Evolutionary conservation across 2,888 invertebrate species (phyloP).

Genomic region (Lysandra coridon): DNA sequence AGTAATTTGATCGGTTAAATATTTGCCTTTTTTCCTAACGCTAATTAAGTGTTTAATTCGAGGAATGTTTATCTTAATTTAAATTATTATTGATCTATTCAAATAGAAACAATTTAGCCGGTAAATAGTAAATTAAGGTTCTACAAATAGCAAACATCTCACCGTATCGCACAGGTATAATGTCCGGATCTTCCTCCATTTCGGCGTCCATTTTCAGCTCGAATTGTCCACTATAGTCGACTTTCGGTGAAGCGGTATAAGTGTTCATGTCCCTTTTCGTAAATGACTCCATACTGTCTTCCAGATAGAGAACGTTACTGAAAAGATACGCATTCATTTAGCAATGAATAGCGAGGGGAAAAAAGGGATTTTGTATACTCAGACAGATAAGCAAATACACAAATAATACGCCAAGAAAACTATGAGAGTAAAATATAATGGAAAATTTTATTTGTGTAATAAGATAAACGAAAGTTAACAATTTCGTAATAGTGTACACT

Average conservation of each 20-base stretch:
- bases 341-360: background rate
- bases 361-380: background rate
- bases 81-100: too few relatives aligned
- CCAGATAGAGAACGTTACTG: conserved; percentile 63
- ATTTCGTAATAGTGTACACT: background rate
- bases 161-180: conserved; percentile 94
- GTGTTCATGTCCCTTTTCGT: conserved; percentile 66
- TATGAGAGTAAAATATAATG: background rate
- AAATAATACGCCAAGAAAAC: background rate
- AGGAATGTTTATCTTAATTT: too few relatives aligned
- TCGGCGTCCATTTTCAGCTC: conserved; percentile 77
- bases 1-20: too few relatives aligned
- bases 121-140: background rate
- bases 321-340: conserved; percentile 22
- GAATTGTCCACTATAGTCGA: conserved; percentile 75
- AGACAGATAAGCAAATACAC: background rate
- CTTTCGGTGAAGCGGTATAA: conserved; percentile 64
- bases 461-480: too few relatives aligned
- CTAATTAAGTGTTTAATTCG: too few relatives aligned
- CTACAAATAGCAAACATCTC: conserved; percentile 51
- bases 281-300: conserved; percentile 65
- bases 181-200: conserved; percentile 88
- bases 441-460: too few relatives aligned
- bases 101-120: background rate
- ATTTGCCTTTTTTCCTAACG: too few relatives aligned